These are phyloP conservation scores for Rhabdornis inornatus DNA, from an alignment of 2,113 vertebrate genomes.

Conservation along the genomic window DNA sequence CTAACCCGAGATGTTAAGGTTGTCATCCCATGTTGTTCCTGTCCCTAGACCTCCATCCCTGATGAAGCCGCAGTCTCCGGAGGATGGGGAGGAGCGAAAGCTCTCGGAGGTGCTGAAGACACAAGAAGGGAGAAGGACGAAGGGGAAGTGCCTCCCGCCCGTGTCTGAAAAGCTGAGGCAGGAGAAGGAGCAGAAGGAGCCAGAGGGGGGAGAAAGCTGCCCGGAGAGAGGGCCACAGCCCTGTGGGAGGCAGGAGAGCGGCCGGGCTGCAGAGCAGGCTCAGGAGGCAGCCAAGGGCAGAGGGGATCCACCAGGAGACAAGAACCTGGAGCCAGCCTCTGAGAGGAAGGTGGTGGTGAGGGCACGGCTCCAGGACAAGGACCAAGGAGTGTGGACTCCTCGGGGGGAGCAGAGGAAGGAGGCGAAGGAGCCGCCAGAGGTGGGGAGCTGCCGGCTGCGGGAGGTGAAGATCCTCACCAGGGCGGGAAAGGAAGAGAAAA, in stretches of 20 bases:
- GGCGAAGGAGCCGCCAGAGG: not conserved
- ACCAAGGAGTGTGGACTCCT: not conserved
- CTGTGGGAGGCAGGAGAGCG: not conserved
- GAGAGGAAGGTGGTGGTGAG: not conserved
- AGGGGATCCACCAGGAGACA: not conserved
- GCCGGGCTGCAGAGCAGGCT: not conserved
- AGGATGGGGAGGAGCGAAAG: conserved; percentile 21
- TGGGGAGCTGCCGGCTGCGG: not conserved
- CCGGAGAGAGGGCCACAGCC: rapidly evolving
- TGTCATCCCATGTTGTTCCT: not conserved
- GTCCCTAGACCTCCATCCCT: not conserved
- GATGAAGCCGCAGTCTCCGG: not conserved
- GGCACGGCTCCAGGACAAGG: not conserved
- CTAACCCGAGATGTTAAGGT: not conserved
- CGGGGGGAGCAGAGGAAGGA: not conserved
- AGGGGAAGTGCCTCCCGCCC: conserved; percentile 52
- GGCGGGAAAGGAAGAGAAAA: not conserved
- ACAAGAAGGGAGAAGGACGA: conserved; percentile 69
- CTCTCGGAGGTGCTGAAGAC: conserved; percentile 69
- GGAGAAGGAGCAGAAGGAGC: conserved; percentile 28
- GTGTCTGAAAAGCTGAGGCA: conserved; percentile 53
- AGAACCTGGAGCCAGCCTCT: rapidly evolving
- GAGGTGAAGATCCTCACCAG: conserved; percentile 46
- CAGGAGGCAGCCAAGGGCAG: not conserved
- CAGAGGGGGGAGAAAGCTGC: not conserved